Conservation (phyloP, 2,888 invertebrate species). For the Bursaphelenchus okinawaensis region DNA sequence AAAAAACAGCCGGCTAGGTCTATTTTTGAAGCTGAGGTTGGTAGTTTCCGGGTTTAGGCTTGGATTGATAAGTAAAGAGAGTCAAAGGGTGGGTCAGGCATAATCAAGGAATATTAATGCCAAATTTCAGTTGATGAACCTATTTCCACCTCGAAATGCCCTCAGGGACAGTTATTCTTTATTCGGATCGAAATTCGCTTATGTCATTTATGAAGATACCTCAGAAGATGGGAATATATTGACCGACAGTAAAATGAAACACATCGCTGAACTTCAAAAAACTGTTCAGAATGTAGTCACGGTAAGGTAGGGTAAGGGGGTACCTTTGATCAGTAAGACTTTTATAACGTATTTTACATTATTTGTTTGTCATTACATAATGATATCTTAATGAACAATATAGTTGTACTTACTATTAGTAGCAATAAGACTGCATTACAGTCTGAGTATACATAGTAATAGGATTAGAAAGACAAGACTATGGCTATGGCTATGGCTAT, state of each 20-base stretch:
- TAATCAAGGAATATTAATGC: not conserved
- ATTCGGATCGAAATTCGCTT: slow-evolving; percentile 51
- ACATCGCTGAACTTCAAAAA: slow-evolving; percentile 34
- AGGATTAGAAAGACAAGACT: too few relatives aligned
- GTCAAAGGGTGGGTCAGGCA: not conserved
- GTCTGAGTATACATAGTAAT: too few relatives aligned
- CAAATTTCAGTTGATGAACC: slow-evolving; percentile 28
- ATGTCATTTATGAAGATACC: slow-evolving; percentile 44
- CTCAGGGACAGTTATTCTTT: slow-evolving; percentile 53
- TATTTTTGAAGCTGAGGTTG: too few relatives aligned
- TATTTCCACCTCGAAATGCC: slow-evolving; percentile 51
- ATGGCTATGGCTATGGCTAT: too few relatives aligned
- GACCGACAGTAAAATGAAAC: slow-evolving; percentile 22
- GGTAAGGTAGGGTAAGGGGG: not conserved
- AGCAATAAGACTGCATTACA: too few relatives aligned
- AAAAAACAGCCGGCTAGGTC: too few relatives aligned
- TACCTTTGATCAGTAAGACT: not conserved
- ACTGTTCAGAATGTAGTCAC: slow-evolving; percentile 31
- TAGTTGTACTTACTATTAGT: too few relatives aligned
- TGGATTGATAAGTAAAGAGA: too few relatives aligned
- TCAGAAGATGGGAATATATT: slow-evolving; percentile 36
- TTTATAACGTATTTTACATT: too few relatives aligned
- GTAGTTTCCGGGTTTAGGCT: too few relatives aligned
- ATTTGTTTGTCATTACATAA: too few relatives aligned
- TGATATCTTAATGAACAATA: too few relatives aligned